These are phyloP conservation scores for Centropyge bicolor DNA, from an alignment of 2,797 vertebrate genomes.

Conservation along the genomic window DNA sequence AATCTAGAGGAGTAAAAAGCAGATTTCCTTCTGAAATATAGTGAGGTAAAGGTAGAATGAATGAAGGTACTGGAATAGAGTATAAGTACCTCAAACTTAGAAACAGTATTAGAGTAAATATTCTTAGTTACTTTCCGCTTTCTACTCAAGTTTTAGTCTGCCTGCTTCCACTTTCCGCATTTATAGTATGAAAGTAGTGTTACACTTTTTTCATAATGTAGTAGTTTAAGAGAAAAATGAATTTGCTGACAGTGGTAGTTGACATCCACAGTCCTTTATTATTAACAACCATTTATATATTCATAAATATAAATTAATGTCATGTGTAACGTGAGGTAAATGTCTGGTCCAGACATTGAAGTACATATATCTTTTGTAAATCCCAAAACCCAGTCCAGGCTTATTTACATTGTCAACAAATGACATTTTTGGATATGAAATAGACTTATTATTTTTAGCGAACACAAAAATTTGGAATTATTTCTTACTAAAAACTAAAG, in stretches of 20 bases:
- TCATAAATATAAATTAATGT: constrained; percentile 1
- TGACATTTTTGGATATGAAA: constrained; percentile 16
- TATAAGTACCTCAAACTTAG: no score
- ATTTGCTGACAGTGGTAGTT: constrained; percentile 8
- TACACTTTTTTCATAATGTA: not conserved
- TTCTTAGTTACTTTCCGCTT: not conserved
- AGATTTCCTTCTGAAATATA: no score
- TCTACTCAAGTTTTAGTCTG: not conserved
- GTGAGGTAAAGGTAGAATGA: no score
- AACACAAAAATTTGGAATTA: constrained; percentile 30
- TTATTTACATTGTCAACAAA: constrained; percentile 56
- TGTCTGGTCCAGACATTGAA: constrained; percentile 12
- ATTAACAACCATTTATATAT: constrained; percentile 20
- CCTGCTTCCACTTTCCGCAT: not conserved
- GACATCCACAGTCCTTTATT: constrained; percentile 22
- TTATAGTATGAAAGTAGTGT: not conserved
- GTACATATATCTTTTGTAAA: not conserved
- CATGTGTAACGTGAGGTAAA: constrained; percentile 21
- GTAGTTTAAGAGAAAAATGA: not conserved
- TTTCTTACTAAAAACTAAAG: constrained; percentile 31
- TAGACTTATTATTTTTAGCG: not conserved
- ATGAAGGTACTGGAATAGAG: no score
- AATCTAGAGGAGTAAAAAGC: no score
- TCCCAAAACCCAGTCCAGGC: constrained; percentile 28
- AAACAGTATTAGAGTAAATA: not conserved